phyloP scores from a whole-genome alignment of 2,113 vertebrate genomes.

The Bubo scandiacus region DNA sequence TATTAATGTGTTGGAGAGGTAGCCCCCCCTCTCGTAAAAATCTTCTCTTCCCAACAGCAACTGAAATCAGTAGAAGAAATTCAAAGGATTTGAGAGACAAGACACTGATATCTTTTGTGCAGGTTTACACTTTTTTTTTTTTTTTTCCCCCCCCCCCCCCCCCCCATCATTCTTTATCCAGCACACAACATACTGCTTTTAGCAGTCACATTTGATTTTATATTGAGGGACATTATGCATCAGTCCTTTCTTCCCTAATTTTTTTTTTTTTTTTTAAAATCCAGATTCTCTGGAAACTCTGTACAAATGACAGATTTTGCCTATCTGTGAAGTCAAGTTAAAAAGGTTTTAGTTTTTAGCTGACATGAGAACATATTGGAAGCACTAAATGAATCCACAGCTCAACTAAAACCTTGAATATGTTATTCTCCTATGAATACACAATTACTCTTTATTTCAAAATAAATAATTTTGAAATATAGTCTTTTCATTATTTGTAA shows the following conservation, averaged over 20 bases:
- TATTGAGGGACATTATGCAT: background rate
- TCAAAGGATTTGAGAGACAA: constrained; percentile 27
- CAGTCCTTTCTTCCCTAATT: background rate
- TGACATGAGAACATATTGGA: background rate
- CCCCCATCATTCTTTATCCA: background rate
- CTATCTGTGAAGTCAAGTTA: background rate
- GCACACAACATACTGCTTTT: background rate
- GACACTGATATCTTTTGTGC: background rate
- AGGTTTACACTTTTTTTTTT: background rate
- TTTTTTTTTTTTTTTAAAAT: background rate
- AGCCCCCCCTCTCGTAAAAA: background rate
- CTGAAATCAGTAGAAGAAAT: background rate
- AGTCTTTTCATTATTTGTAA: background rate
- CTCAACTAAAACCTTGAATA: background rate
- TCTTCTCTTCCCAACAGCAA: constrained; percentile 11
- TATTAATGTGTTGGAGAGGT: background rate
- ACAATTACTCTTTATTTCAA: background rate
- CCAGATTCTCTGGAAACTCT: background rate
- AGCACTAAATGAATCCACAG: background rate
- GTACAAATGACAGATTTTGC: background rate
- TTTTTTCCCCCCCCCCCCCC: no score
- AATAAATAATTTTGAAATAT: background rate
- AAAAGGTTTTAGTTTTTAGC: background rate
- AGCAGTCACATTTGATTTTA: background rate
- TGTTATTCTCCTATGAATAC: background rate